These are phyloP conservation scores for Smutsia temminckii DNA, from an alignment of 2,797 vertebrate species.

Conservation along the genomic window DNA sequence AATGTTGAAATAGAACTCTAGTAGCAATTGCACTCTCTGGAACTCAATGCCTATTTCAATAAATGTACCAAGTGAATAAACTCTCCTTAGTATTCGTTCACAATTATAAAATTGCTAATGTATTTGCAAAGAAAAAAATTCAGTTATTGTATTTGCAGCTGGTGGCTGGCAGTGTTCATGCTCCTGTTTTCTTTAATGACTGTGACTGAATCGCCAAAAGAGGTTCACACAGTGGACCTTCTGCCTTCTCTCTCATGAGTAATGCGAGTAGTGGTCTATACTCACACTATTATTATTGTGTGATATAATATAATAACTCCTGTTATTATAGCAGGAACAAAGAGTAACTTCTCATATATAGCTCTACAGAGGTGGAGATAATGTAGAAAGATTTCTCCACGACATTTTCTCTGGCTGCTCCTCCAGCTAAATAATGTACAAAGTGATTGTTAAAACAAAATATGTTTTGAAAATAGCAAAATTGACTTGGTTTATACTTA, in stretches of 20 bases:
- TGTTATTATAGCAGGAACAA: neutral
- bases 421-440: constrained; percentile 15
- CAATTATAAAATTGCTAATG: constrained; percentile 51
- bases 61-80: constrained; percentile 18
- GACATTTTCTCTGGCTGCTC: neutral
- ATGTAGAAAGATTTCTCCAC: neutral
- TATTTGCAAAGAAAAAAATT: constrained; percentile 70
- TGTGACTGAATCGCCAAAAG: constrained; percentile 49
- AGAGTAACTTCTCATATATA: neutral
- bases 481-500: neutral
- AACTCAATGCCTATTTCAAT: constrained; percentile 38
- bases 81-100: constrained; percentile 58
- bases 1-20: constrained; percentile 37
- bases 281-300: too few relatives aligned
- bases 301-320: too few relatives aligned
- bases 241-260: neutral
- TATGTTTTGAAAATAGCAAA: constrained; percentile 3
- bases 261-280: neutral
- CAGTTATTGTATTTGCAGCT: constrained; percentile 70
- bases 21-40: neutral
- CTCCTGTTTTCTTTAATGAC: constrained; percentile 57
- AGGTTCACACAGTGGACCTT: neutral
- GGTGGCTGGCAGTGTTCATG: constrained; percentile 30
- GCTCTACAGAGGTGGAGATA: neutral
- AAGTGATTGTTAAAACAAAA: constrained; percentile 41